These are phyloP conservation scores for Lagria hirta DNA, from an alignment of 2,888 invertebrate species.

Conservation along the genomic window DNA sequence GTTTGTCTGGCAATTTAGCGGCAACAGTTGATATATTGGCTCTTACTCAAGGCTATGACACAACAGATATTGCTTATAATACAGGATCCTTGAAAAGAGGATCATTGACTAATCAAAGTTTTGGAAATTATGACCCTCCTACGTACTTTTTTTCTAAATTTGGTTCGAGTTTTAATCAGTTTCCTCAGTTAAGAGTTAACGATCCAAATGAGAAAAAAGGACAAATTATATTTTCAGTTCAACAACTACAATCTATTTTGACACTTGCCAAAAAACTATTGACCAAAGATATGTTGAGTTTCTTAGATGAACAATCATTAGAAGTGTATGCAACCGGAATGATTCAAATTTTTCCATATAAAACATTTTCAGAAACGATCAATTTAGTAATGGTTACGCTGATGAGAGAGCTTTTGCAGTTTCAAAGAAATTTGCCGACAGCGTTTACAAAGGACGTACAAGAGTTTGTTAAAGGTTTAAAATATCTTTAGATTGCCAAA, in stretches of 20 bases:
- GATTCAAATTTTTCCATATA: constrained; percentile 81
- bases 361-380: constrained; percentile 91
- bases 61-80: constrained; percentile 43
- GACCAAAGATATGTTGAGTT: constrained; percentile 74
- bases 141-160: constrained; percentile 89
- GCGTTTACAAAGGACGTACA: constrained; percentile 92
- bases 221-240: constrained; percentile 69
- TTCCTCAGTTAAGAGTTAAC: constrained; percentile 77
- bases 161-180: constrained; percentile 91
- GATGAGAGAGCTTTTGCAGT: constrained; percentile 84
- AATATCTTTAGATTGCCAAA: constrained; percentile 29
- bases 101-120: constrained; percentile 36
- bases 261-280: constrained; percentile 81
- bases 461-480: constrained; percentile 53
- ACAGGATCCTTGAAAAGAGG: constrained; percentile 42
- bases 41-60: constrained; percentile 46
- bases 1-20: constrained; percentile 80
- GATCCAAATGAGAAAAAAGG: constrained; percentile 69
- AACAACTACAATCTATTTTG: constrained; percentile 78
- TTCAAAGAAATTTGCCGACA: constrained; percentile 84
- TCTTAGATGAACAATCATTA: constrained; percentile 80
- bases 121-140: constrained; percentile 67
- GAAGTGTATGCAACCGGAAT: constrained; percentile 75
- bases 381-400: constrained; percentile 92
- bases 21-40: constrained; percentile 59